Base-by-base conservation (phyloP, 2,797 vertebrate species). In the Syngnathus rostellatus region DNA sequence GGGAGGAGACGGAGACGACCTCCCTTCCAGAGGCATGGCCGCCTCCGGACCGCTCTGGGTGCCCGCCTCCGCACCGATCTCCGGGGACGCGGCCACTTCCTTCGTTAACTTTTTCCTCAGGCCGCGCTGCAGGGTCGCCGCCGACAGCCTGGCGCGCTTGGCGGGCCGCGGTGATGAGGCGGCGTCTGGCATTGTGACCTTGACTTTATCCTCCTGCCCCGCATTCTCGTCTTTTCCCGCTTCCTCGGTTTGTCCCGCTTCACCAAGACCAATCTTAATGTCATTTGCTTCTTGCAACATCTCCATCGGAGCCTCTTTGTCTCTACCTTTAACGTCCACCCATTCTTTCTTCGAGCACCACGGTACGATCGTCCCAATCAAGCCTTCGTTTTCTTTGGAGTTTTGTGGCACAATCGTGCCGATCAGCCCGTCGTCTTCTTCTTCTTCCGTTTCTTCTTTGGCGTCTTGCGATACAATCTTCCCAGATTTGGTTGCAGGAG, bases 1-100 rank as follows among this genome's bases (percentile, higher is more conserved):
- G 2, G 54, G 25, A 54, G 43, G 41, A 1, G 25, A 31, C 2
- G 55, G 7, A 54, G 40, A 39, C 1, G 72, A 74, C 65, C 72
- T 82, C 63, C 70, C 69, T 23, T 81, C 74, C 0, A 70, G 64
- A 1, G 81, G 82, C 72, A 77, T 80, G 0, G 79, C 78, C 0
- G 78, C 75, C 9, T 86, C 84, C n/a, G 78, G 77, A 10, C 75
- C 87, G 8, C 75, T 83, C 40, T 77, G 81, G n/a, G 70, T 59
- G 0, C 72, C 78, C 0, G 78, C 80, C 65, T 83, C 84, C 6
- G 79, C 72, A 40, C 73, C 83, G 21, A 74, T 81, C 63, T 85
- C 82, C 0, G 77, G 82, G 50, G 86, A 86, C 6, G 78, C 69
- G 9, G 76, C 81, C 65, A 66, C 74, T 4, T 72, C 73, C 60